Conservation (phyloP, 2,797 vertebrate genomes). For the Gambusia yucatana region DNA sequence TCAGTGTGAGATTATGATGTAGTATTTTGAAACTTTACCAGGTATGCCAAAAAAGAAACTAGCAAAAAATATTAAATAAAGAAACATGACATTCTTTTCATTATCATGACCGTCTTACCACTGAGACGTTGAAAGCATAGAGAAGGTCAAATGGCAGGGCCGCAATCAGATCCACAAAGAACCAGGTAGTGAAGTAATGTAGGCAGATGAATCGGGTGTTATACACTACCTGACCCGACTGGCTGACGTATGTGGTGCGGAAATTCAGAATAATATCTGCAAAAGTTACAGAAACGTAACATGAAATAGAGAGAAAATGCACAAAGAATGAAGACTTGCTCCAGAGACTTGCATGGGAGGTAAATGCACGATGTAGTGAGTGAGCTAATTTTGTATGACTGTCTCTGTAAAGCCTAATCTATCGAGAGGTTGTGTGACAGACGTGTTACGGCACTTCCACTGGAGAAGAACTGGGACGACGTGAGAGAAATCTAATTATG, state of each 20-base stretch:
- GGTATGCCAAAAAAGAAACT: not conserved
- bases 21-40: not conserved
- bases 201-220: conserved; percentile 92
- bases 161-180: conserved; percentile 93
- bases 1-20: not conserved
- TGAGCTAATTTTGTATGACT: conserved; percentile 24
- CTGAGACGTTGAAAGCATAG: conserved; percentile 93
- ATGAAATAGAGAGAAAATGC: not conserved
- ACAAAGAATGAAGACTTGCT: not conserved
- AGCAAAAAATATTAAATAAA: not conserved
- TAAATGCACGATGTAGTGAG: not conserved
- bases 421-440: conserved; percentile 38
- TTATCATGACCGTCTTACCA: conserved; percentile 81
- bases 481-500: conserved; percentile 66
- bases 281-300: conserved; percentile 1
- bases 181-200: conserved; percentile 96
- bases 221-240: conserved; percentile 94
- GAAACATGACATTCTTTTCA: not conserved
- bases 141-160: conserved; percentile 96
- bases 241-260: conserved; percentile 94
- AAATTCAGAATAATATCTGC: conserved; percentile 97
- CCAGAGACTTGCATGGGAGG: not conserved
- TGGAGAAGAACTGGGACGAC: conserved; percentile 44
- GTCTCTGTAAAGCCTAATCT: conserved; percentile 22
- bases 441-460: conserved; percentile 58